These are phyloP conservation scores for Tachyglossus aculeatus DNA, from an alignment of 2,797 vertebrate genomes.

Conservation along the genomic window DNA sequence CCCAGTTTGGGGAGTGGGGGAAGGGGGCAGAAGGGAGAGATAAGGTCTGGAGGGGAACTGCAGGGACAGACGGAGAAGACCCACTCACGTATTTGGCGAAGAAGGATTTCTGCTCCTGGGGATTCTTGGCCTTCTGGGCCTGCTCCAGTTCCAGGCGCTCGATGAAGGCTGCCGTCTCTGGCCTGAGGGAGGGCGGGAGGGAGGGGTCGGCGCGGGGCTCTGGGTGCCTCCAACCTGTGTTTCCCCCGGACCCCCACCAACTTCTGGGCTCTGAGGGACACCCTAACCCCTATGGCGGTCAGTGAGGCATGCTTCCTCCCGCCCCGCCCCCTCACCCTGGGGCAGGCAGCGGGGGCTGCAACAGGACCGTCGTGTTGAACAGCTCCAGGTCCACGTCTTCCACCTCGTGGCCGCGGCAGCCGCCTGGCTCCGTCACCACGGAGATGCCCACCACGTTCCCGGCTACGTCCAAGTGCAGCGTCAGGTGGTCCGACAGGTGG, in stretches of 20 bases:
- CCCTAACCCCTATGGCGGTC: rapidly evolving
- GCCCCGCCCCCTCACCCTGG: slow-evolving; percentile 76
- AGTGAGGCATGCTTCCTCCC: background rate
- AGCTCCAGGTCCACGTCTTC: slow-evolving; percentile 88
- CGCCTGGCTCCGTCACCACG: slow-evolving; percentile 84
- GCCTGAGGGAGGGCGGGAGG: slow-evolving; percentile 68
- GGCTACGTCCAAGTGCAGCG: slow-evolving; percentile 84
- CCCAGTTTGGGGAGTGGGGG: background rate
- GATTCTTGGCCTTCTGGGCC: slow-evolving; percentile 90
- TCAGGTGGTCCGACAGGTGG: slow-evolving; percentile 88
- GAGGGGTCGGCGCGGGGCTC: background rate
- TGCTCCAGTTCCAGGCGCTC: slow-evolving; percentile 87
- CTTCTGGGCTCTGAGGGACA: background rate
- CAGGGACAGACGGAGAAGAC: background rate
- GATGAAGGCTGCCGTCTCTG: slow-evolving; percentile 88
- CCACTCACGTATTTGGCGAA: slow-evolving; percentile 94
- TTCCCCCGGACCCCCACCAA: no score
- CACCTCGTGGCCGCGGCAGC: slow-evolving; percentile 84
- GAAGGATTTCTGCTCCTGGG: slow-evolving; percentile 95
- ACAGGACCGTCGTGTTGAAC: slow-evolving; percentile 86
- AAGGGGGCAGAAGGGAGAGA: no score
- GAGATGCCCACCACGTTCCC: slow-evolving; percentile 87
- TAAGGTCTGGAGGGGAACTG: background rate
- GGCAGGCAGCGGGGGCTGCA: slow-evolving; percentile 80
- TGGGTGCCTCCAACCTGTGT: background rate